These are phyloP conservation scores for Leptodirus hochenwartii DNA, from an alignment of 2,888 invertebrate species.

Conservation along the genomic window DNA sequence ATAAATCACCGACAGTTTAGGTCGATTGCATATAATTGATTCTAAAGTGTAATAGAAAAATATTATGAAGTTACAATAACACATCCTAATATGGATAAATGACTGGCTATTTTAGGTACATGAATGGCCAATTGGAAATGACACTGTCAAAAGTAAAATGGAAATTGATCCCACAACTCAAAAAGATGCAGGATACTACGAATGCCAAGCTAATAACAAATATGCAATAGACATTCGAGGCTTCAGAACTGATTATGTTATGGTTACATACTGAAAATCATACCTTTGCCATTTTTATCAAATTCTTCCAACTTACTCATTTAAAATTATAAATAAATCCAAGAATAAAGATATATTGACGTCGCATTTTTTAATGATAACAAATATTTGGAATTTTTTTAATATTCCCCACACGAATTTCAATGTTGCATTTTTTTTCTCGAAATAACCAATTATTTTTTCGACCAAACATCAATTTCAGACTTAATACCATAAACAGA, in stretches of 20 bases:
- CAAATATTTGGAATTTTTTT: neutral
- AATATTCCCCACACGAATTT: too few species aligned
- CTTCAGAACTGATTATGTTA: constrained; percentile 45
- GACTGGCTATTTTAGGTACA: constrained; percentile 35
- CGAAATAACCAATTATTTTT: too few species aligned
- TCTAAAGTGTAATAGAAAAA: too few species aligned
- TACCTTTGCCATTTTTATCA: constrained; percentile 1
- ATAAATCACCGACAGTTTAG: too few species aligned
- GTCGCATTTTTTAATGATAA: neutral
- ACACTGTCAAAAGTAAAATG: constrained; percentile 51
- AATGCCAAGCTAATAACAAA: constrained; percentile 54
- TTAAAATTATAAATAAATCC: too few species aligned
- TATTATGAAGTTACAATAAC: too few species aligned
- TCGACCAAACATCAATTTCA: too few species aligned
- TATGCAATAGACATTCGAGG: constrained; percentile 47
- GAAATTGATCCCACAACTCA: constrained; percentile 57
- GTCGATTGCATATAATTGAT: too few species aligned
- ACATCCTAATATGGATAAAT: too few species aligned
- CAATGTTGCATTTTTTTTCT: too few species aligned
- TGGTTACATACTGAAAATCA: constrained; percentile 29
- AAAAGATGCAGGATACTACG: constrained; percentile 52
- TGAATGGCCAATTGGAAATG: constrained; percentile 45
- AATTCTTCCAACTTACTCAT: constrained; percentile 5
- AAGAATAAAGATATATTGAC: neutral
- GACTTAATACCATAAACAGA: too few species aligned